These are phyloP conservation scores for Trachelus iudaicus DNA, from an alignment of 2,888 invertebrate species.

Conservation along the genomic window DNA sequence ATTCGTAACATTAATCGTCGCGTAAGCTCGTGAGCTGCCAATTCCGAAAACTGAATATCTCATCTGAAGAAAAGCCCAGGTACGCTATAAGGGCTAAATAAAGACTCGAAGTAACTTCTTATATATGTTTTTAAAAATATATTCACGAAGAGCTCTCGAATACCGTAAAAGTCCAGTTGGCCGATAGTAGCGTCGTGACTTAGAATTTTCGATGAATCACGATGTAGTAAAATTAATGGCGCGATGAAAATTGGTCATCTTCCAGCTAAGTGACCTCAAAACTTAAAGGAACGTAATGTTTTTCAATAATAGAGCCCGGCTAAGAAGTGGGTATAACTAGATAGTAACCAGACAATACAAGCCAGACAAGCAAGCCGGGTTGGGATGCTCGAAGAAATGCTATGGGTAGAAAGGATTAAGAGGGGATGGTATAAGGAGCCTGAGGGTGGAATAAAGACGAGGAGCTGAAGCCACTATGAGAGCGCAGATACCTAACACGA, in stretches of 20 bases:
- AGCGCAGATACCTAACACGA: background rate
- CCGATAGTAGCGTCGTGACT: background rate
- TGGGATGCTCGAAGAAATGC: constrained; percentile 10
- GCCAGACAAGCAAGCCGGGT: background rate
- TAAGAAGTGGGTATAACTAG: background rate
- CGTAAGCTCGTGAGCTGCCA: background rate
- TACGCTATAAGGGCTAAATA: background rate
- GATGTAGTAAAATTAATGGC: background rate
- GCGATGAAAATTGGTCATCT: constrained; percentile 33
- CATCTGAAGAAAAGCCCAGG: background rate
- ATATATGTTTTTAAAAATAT: background rate
- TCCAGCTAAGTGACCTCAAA: constrained; percentile 27
- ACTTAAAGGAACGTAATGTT: constrained; percentile 24
- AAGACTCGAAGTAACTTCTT: background rate
- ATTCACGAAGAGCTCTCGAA: background rate
- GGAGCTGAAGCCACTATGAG: constrained; percentile 17
- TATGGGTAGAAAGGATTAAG: constrained; percentile 18
- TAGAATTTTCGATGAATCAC: background rate
- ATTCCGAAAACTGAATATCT: background rate
- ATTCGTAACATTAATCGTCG: background rate
- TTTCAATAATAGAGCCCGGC: constrained; percentile 35
- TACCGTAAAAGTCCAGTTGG: background rate
- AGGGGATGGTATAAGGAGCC: constrained; percentile 19
- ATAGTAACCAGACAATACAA: background rate
- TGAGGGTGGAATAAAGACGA: constrained; percentile 14